Percentiles rank a stretch among this genome's conserved stretches.
Evolutionary conservation across 2,113 vertebrate species (phyloP).

Genomic region (Malurus elegans): DNA sequence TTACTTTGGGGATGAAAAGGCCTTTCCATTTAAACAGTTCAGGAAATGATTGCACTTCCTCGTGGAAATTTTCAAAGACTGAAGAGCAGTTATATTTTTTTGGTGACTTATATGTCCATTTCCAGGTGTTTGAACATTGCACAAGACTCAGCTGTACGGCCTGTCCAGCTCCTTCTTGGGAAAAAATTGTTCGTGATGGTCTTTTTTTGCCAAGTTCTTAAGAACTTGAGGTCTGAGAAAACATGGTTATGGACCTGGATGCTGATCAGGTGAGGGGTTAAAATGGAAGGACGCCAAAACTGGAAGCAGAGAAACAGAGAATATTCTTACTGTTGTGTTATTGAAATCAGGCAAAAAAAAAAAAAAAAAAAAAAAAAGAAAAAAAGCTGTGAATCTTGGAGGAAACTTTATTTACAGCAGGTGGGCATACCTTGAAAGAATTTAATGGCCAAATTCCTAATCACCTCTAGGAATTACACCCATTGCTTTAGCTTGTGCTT

Average conservation of each 20-base stretch:
- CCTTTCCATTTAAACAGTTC: background rate
- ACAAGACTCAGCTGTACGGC: background rate
- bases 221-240: background rate
- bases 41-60: background rate
- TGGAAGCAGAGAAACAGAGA: background rate
- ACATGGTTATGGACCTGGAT: background rate
- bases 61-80: background rate
- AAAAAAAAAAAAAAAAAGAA: background rate
- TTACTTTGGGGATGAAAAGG: background rate
- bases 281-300: background rate
- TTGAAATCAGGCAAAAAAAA: background rate
- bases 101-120: background rate
- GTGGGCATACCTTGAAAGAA: background rate
- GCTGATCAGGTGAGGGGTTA: background rate
- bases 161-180: background rate
- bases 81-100: background rate
- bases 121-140: background rate
- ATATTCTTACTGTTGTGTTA: background rate
- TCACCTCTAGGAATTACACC: background rate
- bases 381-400: background rate
- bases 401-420: background rate
- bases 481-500: background rate
- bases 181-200: background rate
- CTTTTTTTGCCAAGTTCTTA: background rate
- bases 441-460: background rate